These are phyloP conservation scores for Oceanodroma tethys DNA, from an alignment of 2,113 vertebrate genomes.

Conservation along the genomic window DNA sequence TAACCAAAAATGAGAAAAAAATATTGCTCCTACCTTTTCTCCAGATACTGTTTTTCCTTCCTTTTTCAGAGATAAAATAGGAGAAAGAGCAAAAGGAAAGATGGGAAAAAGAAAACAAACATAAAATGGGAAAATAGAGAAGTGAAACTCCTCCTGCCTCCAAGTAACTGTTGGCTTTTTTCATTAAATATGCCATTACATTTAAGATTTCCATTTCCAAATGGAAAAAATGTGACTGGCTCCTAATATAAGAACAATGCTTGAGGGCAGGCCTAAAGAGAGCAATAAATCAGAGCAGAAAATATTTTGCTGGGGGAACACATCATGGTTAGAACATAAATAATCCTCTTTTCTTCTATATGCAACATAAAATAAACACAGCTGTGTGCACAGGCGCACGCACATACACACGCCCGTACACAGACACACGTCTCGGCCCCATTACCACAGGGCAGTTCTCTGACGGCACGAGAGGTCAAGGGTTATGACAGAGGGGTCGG, in stretches of 20 bases:
- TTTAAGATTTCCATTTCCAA: conserved; percentile 24
- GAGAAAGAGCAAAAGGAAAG: not conserved
- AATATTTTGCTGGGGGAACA: conserved; percentile 2
- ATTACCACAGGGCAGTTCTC: not conserved
- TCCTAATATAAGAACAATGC: conserved; percentile 32
- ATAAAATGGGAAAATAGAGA: not conserved
- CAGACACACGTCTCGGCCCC: not conserved
- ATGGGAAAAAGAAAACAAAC: not conserved
- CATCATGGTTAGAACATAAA: conserved; percentile 17
- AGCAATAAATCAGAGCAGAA: conserved; percentile 34
- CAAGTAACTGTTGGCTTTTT: not conserved
- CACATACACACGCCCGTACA: not conserved
- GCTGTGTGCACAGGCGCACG: not conserved
- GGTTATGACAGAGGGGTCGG: not conserved
- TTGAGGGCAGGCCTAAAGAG: conserved; percentile 22
- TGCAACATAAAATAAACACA: conserved; percentile 5
- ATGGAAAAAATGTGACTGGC: conserved; percentile 1
- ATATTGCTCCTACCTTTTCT: not conserved
- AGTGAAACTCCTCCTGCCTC: not conserved
- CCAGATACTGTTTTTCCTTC: not conserved
- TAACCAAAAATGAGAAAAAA: not conserved
- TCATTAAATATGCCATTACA: not conserved
- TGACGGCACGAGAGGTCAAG: not conserved
- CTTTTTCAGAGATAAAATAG: not conserved
- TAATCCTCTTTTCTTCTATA: conserved; percentile 28